phyloP scores from a whole-genome alignment of 2,113 vertebrate genomes.

The Myiozetetes cayanensis region DNA sequence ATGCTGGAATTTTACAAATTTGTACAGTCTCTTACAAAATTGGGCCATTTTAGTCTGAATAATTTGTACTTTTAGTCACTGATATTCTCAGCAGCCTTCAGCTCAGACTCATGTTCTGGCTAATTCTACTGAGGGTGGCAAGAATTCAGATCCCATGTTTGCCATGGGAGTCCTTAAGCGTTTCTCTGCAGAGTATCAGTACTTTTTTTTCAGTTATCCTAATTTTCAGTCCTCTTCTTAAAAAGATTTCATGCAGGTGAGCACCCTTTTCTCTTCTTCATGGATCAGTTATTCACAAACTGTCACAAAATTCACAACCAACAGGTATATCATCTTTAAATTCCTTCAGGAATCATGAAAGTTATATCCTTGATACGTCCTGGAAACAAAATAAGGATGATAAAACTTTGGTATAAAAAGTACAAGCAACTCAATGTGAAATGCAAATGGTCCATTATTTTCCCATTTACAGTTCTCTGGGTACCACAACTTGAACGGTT shows the following conservation, averaged over 20 bases:
- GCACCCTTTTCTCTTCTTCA: not conserved
- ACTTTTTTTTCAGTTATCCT: not conserved
- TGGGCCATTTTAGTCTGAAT: not conserved
- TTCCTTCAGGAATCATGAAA: not conserved
- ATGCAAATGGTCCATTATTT: not conserved
- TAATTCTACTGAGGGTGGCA: not conserved
- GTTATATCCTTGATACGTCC: not conserved
- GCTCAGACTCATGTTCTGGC: not conserved
- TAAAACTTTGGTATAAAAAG: not conserved
- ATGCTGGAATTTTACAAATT: not conserved
- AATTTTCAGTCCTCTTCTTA: not conserved
- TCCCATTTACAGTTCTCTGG: not conserved
- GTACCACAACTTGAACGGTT: not conserved
- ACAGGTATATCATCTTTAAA: not conserved
- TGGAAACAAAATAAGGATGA: not conserved
- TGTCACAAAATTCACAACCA: not conserved
- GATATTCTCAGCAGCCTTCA: not conserved
- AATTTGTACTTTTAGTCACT: not conserved
- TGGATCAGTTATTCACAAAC: not conserved
- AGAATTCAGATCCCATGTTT: not conserved
- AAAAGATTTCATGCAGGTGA: not conserved
- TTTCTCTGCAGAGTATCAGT: not conserved
- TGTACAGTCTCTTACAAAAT: not conserved
- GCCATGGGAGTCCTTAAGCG: not conserved
- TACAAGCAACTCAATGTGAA: not conserved